Conservation (phyloP, 92 coral and sea anemone species). For the Palythoa caribaeorum region DNA sequence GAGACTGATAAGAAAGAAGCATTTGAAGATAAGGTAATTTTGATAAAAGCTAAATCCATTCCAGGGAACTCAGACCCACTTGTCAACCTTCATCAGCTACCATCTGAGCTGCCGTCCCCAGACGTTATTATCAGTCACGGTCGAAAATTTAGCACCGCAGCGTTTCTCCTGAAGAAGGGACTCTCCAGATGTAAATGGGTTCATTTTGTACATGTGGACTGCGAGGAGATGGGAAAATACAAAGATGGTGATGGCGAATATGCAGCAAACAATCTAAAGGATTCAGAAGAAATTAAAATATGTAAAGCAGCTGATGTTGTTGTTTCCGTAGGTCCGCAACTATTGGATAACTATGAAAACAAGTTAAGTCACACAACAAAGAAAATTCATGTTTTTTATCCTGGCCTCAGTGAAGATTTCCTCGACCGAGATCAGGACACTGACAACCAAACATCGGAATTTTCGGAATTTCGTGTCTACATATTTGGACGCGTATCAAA, state of each 20-base stretch:
- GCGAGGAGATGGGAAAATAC: too few species aligned
- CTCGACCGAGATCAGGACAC: neutral
- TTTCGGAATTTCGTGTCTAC: slow-evolving; percentile 24
- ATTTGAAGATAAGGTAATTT: neutral
- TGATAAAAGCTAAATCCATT: slow-evolving; percentile 3
- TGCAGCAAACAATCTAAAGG: slow-evolving; percentile 12
- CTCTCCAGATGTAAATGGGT: too few species aligned
- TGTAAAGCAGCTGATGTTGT: slow-evolving; percentile 48
- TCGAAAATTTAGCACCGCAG: too few species aligned
- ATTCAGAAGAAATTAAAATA: neutral
- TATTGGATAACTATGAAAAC: slow-evolving; percentile 6
- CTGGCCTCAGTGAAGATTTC: slow-evolving; percentile 33
- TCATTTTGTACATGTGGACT: too few species aligned
- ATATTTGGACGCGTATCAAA: slow-evolving; percentile 24
- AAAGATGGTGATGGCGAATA: neutral
- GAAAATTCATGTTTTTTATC: neutral
- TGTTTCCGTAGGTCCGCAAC: slow-evolving; percentile 35
- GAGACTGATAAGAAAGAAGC: slow-evolving; percentile 8
- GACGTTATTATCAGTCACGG: slow-evolving; percentile 46
- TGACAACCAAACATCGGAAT: neutral
- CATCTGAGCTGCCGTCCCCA: slow-evolving; percentile 25
- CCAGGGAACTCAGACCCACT: slow-evolving; percentile 26
- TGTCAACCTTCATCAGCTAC: too few species aligned
- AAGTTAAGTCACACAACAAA: neutral
- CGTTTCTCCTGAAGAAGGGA: too few species aligned